Percentiles rank a stretch among this genome's conserved stretches.
These are phyloP conservation scores for Lerema accius DNA, from an alignment of 1,140 invertebrate genomes.

Conservation along the genomic window DNA sequence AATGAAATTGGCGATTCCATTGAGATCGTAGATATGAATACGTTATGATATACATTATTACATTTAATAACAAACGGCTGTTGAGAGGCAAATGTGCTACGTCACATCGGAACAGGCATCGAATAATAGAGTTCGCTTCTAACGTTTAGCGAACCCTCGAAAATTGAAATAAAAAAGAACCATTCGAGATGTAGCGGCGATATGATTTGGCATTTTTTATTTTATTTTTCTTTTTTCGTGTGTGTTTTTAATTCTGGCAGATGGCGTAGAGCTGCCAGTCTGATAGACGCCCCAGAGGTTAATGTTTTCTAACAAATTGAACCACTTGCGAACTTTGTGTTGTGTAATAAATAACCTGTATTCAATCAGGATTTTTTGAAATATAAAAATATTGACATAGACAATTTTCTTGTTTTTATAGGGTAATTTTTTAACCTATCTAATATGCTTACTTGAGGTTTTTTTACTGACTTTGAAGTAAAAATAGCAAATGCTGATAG, in stretches of 20 bases:
- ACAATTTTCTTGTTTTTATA: too few species aligned
- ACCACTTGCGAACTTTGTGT: too few species aligned
- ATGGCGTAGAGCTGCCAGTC: slow-evolving; percentile 50
- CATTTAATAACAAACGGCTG: slow-evolving; percentile 75
- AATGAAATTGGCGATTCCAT: slow-evolving; percentile 75
- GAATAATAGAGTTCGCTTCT: slow-evolving; percentile 78
- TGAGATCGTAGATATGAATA: slow-evolving; percentile 80
- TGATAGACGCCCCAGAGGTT: slow-evolving; percentile 49
- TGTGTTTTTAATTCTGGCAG: slow-evolving; percentile 66
- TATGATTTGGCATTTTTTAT: slow-evolving; percentile 80
- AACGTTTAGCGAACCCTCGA: slow-evolving; percentile 80
- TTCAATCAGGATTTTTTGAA: too few species aligned
- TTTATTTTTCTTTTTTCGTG: slow-evolving; percentile 57
- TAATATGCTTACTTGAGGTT: too few species aligned
- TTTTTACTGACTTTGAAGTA: too few species aligned
- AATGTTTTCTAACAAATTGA: too few species aligned
- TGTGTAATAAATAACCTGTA: too few species aligned
- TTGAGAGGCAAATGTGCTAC: slow-evolving; percentile 72
- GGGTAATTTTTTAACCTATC: too few species aligned
- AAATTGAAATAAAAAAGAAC: slow-evolving; percentile 80
- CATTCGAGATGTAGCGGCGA: slow-evolving; percentile 80
- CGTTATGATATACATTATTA: slow-evolving; percentile 81
- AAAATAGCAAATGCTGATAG: too few species aligned
- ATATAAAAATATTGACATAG: too few species aligned
- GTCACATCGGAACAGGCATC: slow-evolving; percentile 66